Evolutionary conservation across 2,113 vertebrate genomes (phyloP).

Genomic region (Notarius quadriscutis): DNA sequence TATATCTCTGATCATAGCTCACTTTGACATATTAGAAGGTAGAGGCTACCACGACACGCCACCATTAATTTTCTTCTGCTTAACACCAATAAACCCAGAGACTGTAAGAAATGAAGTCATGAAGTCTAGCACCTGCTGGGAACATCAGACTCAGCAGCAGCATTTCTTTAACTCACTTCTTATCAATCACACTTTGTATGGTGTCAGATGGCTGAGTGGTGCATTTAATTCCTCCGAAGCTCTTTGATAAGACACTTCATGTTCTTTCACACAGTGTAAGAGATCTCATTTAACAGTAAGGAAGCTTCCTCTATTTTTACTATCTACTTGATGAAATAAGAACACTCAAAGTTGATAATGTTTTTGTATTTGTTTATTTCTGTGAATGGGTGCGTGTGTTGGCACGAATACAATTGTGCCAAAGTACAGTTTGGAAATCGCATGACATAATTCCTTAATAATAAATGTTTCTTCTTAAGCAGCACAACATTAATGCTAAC

Average conservation of each 20-base stretch:
- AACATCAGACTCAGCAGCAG: background rate
- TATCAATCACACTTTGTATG: background rate
- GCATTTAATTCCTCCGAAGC: background rate
- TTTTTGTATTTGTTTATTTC: background rate
- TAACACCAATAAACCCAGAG: background rate
- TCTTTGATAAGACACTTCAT: background rate
- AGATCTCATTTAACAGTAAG: background rate
- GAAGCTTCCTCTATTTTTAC: background rate
- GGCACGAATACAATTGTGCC: background rate
- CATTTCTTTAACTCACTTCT: background rate
- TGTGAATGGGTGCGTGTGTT: background rate
- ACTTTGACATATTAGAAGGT: background rate
- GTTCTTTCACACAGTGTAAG: background rate
- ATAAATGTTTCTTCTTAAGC: background rate
- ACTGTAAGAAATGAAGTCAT: background rate
- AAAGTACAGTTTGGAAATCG: background rate
- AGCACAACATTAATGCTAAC: background rate
- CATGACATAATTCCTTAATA: background rate
- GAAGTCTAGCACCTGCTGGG: background rate
- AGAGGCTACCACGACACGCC: background rate
- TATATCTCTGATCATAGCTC: background rate
- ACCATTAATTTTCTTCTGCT: background rate
- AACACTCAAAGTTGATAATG: background rate
- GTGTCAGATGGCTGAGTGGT: conserved; percentile 21
- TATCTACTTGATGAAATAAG: background rate